Base-by-base conservation (phyloP, 2,797 vertebrate genomes). In the Euthynnus affinis region DNA sequence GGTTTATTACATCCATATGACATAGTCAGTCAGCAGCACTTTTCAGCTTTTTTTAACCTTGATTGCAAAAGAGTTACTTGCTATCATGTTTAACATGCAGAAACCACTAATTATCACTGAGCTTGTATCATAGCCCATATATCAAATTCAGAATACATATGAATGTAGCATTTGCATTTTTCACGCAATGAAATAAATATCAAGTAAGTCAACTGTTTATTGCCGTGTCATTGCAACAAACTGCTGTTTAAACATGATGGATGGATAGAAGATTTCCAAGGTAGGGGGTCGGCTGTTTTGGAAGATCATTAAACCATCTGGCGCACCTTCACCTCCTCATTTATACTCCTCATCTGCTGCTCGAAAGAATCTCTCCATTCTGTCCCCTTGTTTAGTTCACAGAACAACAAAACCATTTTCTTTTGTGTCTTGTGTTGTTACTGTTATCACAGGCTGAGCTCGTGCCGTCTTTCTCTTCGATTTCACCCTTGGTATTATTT, bases 251-350 rank as follows among this genome's bases (percentile, higher is more conserved):
- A 72, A 68, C 12, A n/a, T 71, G 60, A 88, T 49, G 6, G 65
- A 75, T 65, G 60, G 49, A 40, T 66, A 34, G 58, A 9, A 20
- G 2, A 49, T 66, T 85, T 81, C 62, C 55, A 57, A 68, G 78
- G 25, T 64, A n/a, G 46, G 56, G 15, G 44, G 58, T 44, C 0
- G 3, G 67, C 49, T 56, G 48, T 76, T 80, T 80, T 65, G 51
- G 46, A 70, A 32, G 76, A 81, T 75, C 74, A 74, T 29, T 23
- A 62, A 73, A 83, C 79, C 66, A 81, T 77, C 37, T 76, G 64
- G 66, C 6, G 17, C 49, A 23, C 27, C 74, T 74, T 69, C 64
- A 44, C 62, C 58, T 78, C 64, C 78, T 81, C 67, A 75, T 85
- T 64, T 66, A 52, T 27, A 57, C 46, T 83, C 53, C 32, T 79